These are phyloP conservation scores for Caligus rogercresseyi DNA, from an alignment of 1,140 invertebrate genomes.

Conservation along the genomic window DNA sequence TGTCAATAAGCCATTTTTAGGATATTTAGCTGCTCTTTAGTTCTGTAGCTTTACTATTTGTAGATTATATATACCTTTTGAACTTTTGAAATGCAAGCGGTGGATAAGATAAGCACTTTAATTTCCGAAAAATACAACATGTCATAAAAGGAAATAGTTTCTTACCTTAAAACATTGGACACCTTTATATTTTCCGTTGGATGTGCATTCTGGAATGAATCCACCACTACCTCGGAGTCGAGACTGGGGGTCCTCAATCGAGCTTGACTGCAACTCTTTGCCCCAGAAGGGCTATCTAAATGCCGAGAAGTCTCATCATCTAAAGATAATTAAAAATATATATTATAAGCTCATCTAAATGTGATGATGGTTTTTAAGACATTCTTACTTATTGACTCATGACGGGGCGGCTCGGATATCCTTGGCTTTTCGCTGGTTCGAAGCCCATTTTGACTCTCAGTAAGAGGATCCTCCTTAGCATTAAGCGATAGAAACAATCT, in stretches of 20 bases:
- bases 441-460: not conserved
- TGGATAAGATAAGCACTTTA: too few relatives aligned
- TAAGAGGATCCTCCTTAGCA: constrained; percentile 26
- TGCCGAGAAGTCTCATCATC: not conserved
- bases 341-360: not conserved
- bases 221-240: constrained; percentile 24
- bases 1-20: too few relatives aligned
- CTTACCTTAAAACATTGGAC: constrained; percentile 29
- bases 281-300: not conserved
- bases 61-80: too few relatives aligned
- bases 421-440: not conserved
- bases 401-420: too few relatives aligned
- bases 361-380: not conserved
- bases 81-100: too few relatives aligned
- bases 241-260: not conserved
- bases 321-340: not conserved
- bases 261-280: not conserved
- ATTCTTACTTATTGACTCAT: not conserved
- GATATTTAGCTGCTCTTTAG: too few relatives aligned
- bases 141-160: too few relatives aligned
- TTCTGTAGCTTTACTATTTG: too few relatives aligned
- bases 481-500: constrained; percentile 30
- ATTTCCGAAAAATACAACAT: too few relatives aligned
- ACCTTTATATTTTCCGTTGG: constrained; percentile 26
- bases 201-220: constrained; percentile 29